Base-by-base conservation (phyloP, 2,888 invertebrate species). In the Synanthedon formicaeformis region DNA sequence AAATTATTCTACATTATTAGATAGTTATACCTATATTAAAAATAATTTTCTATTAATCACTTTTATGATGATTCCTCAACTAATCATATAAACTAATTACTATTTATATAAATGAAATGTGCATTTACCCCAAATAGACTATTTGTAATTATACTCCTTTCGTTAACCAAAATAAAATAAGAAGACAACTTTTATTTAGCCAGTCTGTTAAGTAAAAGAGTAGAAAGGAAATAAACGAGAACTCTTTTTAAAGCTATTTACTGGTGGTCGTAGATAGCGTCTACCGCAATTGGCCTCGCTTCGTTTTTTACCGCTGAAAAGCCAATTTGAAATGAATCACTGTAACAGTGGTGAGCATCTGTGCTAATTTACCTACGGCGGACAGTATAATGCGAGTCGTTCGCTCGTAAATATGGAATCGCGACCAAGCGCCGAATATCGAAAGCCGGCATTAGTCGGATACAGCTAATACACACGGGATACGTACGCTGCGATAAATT, bases 271-370 rank as follows among this genome's bases (percentile, higher is more conserved):
- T 75, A 75, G 78, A 79, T 77, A 79, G 66, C 73, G 77, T 76
- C 75, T 73, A 75, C 78, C 80, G 71, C 80, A 80, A 67, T 71
- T 58, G 67, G 69, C 66, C 61, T 63, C 69, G 65, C 60, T 60
- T 66, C 70, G 77, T 81, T 85, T 86, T 83, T 79, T 73, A 68
- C 69, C 77, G 77, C 79, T 84, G 84, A 82, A 86, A 84, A 86
- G 84, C 86, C 86, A 87, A 87, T 87, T 87, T 85, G 81, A 77
- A 87, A 87, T 87, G 86, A 87, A 87, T 87, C 87, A 87, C 82
- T 75, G 85, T 79, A 81, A 83, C 84, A 78, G 82, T 78, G 76
- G 82, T 79, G 73, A 85, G 81, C 87, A 87, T 87, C 86, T 87
- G 87, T 82, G 87, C 87, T 87, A 87, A 87, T 87, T 87, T 87